Evolutionary conservation across 2,797 vertebrate genomes (phyloP), one percentile per base, ranked within the genome.

Genomic region (Poeciliopsis turneri): DNA sequence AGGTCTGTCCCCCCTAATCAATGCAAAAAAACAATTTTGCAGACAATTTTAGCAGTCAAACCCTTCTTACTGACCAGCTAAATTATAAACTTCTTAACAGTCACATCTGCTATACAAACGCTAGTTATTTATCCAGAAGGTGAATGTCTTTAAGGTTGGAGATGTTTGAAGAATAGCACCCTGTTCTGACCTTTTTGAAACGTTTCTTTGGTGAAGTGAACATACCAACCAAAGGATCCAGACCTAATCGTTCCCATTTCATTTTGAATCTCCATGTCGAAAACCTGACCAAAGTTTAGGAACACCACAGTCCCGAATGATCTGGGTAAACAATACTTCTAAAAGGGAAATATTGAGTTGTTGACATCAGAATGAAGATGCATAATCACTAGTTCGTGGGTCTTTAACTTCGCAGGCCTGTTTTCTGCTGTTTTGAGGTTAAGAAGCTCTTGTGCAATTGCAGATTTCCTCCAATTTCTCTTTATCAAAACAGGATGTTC

Each of bases 401-500:
- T 70, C 64, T 66, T 68, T 45, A 70, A 70, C 23, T 45, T 70
- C 5, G 2, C 11, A 70, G 23, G 68, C 68, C 43, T 28, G 41
- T 45, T 70, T 45, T 45, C 5, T 70, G 15, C 68, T 45, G n/a
- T 28, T 43, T 43, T 45, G 68, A 70, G 68, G 41, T 70, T 70
- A 45, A 45, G 10, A 70, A 70, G 25, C 23, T 70, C 25, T 70
- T 70, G 39, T 70, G 68, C 41, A 70, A 70, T 45, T 70, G 23
- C 78, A 78, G 69, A 72, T 87, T 82, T 82, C 69, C 76, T 57
- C 53, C 25, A 57, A 57, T 53, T 53, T 53, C 51, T 53, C 51
- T 72, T 75, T 87, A 87, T 90, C 30, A 81, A 83, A 90, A 70
- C 84, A 79, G 30, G 74, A 78, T 79, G 82, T 79, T 78, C 74